Conservation (phyloP, 2,113 vertebrate genomes). For the Protomyctophum bolini region DNA sequence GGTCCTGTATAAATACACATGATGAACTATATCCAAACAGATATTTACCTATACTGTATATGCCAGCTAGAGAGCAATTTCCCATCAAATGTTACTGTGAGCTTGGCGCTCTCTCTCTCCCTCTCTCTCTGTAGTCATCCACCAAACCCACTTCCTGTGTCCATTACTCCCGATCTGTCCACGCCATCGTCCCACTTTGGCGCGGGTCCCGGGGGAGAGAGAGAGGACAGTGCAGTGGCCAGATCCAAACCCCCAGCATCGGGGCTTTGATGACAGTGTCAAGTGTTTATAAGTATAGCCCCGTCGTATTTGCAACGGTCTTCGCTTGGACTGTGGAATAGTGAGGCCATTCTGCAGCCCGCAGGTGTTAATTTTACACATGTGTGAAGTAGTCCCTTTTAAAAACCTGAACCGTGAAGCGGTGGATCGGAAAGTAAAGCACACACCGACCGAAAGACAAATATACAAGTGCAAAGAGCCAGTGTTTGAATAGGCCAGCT, state of each 20-base stretch:
- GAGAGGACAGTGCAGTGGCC: conserved; percentile 6
- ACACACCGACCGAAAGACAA: conserved; percentile 49
- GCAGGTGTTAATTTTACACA: conserved; percentile 51
- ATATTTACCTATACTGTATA: background rate
- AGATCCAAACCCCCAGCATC: conserved; percentile 18
- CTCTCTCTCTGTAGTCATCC: conserved; percentile 18
- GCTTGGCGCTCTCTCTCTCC: conserved; percentile 8
- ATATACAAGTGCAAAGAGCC: conserved; percentile 41
- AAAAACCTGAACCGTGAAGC: conserved; percentile 26
- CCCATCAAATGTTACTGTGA: background rate
- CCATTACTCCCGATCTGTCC: conserved; percentile 20
- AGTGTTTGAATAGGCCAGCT: conserved; percentile 42
- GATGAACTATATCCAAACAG: conserved; percentile 5
- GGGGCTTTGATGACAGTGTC: conserved; percentile 46
- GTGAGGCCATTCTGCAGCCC: conserved; percentile 26
- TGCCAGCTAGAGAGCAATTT: background rate
- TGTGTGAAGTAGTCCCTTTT: conserved; percentile 39
- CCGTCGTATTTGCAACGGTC: conserved; percentile 32
- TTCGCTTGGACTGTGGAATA: conserved; percentile 34
- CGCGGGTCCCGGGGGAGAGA: background rate
- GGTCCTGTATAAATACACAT: background rate
- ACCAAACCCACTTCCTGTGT: conserved; percentile 30
- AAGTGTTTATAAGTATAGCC: conserved; percentile 53
- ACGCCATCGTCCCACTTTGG: conserved; percentile 27
- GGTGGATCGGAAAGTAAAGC: conserved; percentile 49